Evolutionary conservation across 2,888 invertebrate species (phyloP).

Genomic region (Drosophila meridiana): DNA sequence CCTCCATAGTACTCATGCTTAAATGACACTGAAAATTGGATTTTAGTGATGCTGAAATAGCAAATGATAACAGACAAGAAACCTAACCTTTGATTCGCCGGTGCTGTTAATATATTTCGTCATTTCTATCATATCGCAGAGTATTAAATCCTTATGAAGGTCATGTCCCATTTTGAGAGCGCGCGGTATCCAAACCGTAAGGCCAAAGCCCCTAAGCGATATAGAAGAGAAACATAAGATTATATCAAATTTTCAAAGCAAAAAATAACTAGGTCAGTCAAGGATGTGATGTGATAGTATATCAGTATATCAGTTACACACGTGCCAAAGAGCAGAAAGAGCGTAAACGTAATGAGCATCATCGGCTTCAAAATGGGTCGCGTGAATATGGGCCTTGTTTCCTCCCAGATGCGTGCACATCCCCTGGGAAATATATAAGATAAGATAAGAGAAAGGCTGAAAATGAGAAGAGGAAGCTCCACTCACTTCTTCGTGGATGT

Average conservation of each 20-base stretch:
- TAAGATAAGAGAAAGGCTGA: not conserved
- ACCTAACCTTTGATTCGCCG: not conserved
- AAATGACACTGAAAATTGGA: slow-evolving; percentile 19
- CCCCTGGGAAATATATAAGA: slow-evolving; percentile 9
- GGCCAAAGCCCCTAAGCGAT: slow-evolving; percentile 21
- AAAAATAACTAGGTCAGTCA: no score
- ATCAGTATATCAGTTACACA: slow-evolving; percentile 17
- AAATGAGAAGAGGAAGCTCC: not conserved
- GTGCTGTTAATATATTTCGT: not conserved
- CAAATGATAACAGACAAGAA: not conserved
- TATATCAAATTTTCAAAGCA: not conserved
- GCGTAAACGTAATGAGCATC: not conserved
- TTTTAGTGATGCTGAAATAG: not conserved
- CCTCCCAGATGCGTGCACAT: slow-evolving; percentile 19
- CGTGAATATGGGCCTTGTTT: slow-evolving; percentile 34
- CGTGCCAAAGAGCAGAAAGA: slow-evolving; percentile 26
- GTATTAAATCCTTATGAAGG: not conserved
- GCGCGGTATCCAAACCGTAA: slow-evolving; percentile 40
- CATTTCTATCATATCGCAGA: slow-evolving; percentile 27
- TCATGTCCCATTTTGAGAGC: slow-evolving; percentile 9
- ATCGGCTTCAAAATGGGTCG: slow-evolving; percentile 7
- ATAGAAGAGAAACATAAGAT: not conserved
- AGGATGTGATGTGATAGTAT: not conserved
- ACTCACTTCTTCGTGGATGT: slow-evolving; percentile 9
- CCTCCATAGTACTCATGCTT: not conserved